Percentiles rank a stretch among this genome's conserved stretches.
These are phyloP conservation scores for Arnoldichthys spilopterus DNA, from an alignment of 2,797 vertebrate genomes.

Conservation along the genomic window DNA sequence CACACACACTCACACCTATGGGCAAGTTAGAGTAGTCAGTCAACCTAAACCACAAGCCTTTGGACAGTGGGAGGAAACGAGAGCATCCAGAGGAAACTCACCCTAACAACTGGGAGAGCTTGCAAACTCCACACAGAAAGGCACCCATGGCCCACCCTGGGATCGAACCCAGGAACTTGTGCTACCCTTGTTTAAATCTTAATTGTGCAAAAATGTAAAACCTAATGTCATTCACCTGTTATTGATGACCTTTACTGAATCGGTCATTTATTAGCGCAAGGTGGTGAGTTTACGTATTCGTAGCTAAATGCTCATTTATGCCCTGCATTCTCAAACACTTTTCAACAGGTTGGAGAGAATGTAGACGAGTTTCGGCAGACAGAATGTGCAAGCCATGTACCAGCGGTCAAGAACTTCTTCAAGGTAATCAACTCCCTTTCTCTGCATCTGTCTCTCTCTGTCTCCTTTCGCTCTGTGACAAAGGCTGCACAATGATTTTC, in stretches of 20 bases:
- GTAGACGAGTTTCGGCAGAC: slow-evolving; percentile 76
- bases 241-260: not conserved
- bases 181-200: too few species aligned
- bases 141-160: too few species aligned
- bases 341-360: slow-evolving; percentile 75
- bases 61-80: too few species aligned
- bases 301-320: not conserved
- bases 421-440: slow-evolving; percentile 68
- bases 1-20: too few species aligned
- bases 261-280: not conserved
- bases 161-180: too few species aligned
- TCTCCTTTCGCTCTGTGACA: not conserved
- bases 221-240: not conserved
- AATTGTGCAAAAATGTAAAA: too few species aligned
- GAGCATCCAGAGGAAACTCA: too few species aligned
- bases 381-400: slow-evolving; percentile 78
- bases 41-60: too few species aligned
- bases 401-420: slow-evolving; percentile 79
- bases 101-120: too few species aligned
- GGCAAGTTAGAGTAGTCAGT: too few species aligned
- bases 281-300: not conserved
- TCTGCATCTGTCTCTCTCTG: not conserved
- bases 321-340: not conserved
- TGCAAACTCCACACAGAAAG: too few species aligned
- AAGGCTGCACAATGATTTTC: too few species aligned